phyloP scores from a whole-genome alignment of 30 jellyfish, hydroid and myxozoan genomes.

The Cassiopea xamachana region DNA sequence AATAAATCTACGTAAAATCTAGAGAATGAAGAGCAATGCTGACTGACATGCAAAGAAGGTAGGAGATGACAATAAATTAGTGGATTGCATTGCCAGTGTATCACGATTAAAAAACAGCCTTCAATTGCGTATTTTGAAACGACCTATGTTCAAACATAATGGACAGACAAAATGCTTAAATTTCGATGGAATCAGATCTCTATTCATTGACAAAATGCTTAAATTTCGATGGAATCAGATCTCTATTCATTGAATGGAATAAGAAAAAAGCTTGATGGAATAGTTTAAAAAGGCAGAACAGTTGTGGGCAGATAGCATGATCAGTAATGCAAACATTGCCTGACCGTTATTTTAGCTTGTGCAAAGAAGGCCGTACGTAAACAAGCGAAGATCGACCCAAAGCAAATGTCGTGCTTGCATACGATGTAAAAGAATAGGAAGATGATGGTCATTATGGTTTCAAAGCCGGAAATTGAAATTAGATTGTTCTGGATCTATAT shows the following conservation, averaged over 20 bases:
- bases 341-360: constrained; percentile 6
- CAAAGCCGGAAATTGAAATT: constrained; percentile 37
- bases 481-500: constrained; percentile 9
- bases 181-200: not conserved
- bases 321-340: not conserved
- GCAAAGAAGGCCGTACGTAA: constrained; percentile 28
- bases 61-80: too few species aligned
- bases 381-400: constrained; percentile 37
- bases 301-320: not conserved
- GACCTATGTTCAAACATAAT: too few species aligned
- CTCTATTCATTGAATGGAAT: not conserved
- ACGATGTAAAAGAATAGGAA: not conserved
- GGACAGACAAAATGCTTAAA: too few species aligned
- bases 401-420: constrained; percentile 30
- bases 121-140: too few species aligned
- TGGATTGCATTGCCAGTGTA: too few species aligned
- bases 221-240: not conserved
- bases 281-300: not conserved
- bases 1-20: too few species aligned
- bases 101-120: too few species aligned
- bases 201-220: not conserved
- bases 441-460: not conserved
- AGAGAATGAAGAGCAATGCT: too few species aligned
- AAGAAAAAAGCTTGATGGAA: not conserved
- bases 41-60: too few species aligned